Conservation (phyloP, 2,113 vertebrate species). For the Gopherus evgoodei region DNA sequence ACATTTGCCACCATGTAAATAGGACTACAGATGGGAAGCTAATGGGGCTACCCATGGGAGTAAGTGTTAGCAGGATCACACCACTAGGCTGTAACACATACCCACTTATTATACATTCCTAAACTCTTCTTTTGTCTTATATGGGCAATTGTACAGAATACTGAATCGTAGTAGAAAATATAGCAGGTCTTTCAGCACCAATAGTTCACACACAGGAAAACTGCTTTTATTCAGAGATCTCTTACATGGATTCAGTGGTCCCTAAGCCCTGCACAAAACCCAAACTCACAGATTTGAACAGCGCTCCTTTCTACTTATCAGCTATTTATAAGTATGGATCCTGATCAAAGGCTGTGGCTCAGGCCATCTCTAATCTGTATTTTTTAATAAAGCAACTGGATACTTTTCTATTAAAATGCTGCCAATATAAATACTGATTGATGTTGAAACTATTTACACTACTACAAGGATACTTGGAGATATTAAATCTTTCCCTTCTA, state of each 20-base stretch:
- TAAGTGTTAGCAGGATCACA: neutral
- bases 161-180: neutral
- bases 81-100: neutral
- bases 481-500: constrained; percentile 27
- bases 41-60: neutral
- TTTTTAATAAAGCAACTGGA: neutral
- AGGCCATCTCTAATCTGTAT: neutral
- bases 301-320: neutral
- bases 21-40: neutral
- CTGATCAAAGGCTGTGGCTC: neutral
- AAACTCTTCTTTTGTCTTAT: neutral
- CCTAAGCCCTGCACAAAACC: neutral
- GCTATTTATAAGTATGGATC: neutral
- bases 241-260: neutral
- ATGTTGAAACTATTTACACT: constrained; percentile 31
- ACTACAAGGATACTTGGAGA: constrained; percentile 22
- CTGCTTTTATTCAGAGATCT: neutral
- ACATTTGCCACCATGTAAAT: neutral
- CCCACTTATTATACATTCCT: neutral
- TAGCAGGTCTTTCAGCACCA: neutral
- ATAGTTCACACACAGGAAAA: accelerated
- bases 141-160: neutral
- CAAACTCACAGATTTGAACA: neutral
- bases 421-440: neutral
- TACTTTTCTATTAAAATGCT: constrained; percentile 24